Percentiles rank a stretch among this genome's conserved stretches.
Conservation (phyloP, 2,888 invertebrate genomes). For the Pedicia rivosa region DNA sequence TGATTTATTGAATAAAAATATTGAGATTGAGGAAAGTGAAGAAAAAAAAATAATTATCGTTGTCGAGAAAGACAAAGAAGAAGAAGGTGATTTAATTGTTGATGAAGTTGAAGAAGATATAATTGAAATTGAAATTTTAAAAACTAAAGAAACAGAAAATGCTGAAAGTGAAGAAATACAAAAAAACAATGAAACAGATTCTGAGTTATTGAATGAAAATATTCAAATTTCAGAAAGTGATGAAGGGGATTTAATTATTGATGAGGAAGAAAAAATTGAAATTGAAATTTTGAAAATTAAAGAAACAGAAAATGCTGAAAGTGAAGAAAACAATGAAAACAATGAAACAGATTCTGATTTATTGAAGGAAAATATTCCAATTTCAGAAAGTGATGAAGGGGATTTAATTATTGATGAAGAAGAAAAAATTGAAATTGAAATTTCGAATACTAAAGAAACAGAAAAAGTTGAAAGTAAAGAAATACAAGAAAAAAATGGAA, state of each 20-base stretch:
- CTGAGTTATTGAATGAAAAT: neutral
- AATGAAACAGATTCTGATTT: neutral
- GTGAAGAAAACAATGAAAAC: neutral
- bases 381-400: no score
- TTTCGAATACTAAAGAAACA: neutral
- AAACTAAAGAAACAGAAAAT: conserved; percentile 1
- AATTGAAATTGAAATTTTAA: neutral
- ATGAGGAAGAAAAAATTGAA: conserved; percentile 1
- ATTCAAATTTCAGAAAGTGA: neutral
- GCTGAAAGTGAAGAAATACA: neutral
- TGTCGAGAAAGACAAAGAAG: no score
- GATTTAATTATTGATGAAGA: neutral
- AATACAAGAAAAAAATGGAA: neutral
- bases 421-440: neutral
- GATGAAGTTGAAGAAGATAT: conserved; percentile 1
- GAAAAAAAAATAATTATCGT: no score
- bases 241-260: neutral
- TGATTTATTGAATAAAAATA: no score
- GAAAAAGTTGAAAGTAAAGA: neutral
- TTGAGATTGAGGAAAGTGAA: no score
- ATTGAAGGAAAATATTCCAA: neutral
- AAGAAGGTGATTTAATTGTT: neutral
- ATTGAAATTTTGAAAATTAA: neutral
- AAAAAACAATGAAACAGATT: neutral
- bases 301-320: neutral